phyloP scores from a whole-genome alignment of 53 echinoderm and acorn worm species.

The Echinarachnius parma region DNA sequence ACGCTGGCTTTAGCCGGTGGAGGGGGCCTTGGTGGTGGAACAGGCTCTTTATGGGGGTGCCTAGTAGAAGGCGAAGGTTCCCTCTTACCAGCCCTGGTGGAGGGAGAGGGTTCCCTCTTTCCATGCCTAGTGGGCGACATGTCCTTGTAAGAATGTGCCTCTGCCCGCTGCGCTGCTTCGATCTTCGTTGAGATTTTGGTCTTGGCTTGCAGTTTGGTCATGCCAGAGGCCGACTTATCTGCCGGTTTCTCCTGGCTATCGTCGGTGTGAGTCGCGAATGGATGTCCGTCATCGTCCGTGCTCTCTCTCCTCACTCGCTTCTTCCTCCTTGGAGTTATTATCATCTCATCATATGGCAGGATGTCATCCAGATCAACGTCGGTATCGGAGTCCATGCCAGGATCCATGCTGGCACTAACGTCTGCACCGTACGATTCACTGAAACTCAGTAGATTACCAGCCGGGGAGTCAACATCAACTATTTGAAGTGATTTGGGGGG shows the following conservation, averaged over 20 bases:
- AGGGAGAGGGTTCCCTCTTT: constrained; percentile 22
- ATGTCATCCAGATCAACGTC: constrained; percentile 94
- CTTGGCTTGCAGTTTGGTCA: constrained; percentile 39
- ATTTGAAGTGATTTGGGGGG: background rate
- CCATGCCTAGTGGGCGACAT: constrained; percentile 12
- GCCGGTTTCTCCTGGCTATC: constrained; percentile 63
- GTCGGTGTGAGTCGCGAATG: constrained; percentile 59
- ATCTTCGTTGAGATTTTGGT: constrained; percentile 17
- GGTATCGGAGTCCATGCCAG: constrained; percentile 87
- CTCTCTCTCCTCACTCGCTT: constrained; percentile 51
- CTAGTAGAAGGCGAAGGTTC: constrained; percentile 9
- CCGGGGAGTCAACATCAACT: constrained; percentile 59
- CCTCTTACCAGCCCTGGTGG: background rate
- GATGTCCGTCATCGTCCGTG: constrained; percentile 59
- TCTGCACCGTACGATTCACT: constrained; percentile 98
- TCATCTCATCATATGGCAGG: constrained; percentile 82
- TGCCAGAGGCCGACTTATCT: constrained; percentile 7
- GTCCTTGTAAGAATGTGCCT: constrained; percentile 6
- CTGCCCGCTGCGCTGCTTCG: constrained; percentile 11
- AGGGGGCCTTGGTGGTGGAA: background rate
- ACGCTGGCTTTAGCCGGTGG: background rate
- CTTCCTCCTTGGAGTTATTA: constrained; percentile 61
- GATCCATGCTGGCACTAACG: constrained; percentile 93
- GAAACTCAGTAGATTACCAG: constrained; percentile 76
- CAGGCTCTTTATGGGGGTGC: background rate